Conservation (phyloP, 37 sponge, comb jelly and placozoan genomes). For the Ianthella basta region DNA sequence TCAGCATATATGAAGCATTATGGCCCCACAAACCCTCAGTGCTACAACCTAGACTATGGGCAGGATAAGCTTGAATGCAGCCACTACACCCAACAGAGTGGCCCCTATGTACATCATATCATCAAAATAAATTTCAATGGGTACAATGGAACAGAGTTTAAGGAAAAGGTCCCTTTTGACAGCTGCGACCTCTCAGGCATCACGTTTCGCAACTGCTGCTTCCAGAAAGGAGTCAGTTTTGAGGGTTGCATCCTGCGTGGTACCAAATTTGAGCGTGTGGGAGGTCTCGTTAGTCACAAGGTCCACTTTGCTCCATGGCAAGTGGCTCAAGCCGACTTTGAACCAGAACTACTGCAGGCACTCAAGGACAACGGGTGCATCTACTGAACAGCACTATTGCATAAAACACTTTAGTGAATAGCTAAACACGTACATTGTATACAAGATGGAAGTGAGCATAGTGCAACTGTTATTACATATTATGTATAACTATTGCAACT, state of each 20-base stretch:
- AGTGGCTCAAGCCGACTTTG: slow-evolving; percentile 9
- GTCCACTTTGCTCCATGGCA: slow-evolving; percentile 30
- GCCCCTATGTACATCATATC: too few relatives aligned
- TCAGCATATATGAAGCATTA: too few relatives aligned
- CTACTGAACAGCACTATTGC: background rate
- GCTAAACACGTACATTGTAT: too few relatives aligned
- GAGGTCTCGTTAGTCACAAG: slow-evolving; percentile 6
- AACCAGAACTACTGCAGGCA: slow-evolving; percentile 13
- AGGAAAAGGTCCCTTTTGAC: background rate
- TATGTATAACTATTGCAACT: too few relatives aligned
- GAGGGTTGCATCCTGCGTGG: slow-evolving; percentile 7
- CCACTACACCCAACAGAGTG: too few relatives aligned
- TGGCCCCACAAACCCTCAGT: too few relatives aligned
- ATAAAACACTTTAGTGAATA: too few relatives aligned
- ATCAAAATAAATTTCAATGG: too few relatives aligned
- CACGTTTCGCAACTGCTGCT: background rate
- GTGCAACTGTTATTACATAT: too few relatives aligned
- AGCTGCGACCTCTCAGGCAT: slow-evolving; percentile 6
- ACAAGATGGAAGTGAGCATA: too few relatives aligned
- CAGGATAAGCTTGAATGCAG: too few relatives aligned
- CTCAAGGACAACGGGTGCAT: slow-evolving; percentile 14
- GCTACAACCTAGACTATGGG: too few relatives aligned
- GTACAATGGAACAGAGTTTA: background rate
- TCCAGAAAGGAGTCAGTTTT: background rate
- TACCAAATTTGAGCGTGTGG: slow-evolving; percentile 3